Percentiles rank a stretch among this genome's conserved stretches.
Evolutionary conservation across 2,888 invertebrate species (phyloP).

Genomic region (Choristoneura rosaceana): DNA sequence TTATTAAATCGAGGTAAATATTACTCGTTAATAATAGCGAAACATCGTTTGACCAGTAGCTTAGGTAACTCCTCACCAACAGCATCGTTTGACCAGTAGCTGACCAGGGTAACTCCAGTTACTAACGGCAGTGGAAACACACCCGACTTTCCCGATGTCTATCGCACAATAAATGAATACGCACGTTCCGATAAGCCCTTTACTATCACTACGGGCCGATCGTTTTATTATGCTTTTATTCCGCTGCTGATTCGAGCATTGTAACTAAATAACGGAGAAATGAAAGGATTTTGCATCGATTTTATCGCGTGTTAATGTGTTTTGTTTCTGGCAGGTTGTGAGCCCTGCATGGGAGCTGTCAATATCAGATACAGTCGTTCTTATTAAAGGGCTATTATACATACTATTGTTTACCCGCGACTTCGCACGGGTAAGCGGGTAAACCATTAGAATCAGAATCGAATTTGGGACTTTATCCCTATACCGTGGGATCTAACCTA

Average conservation of each 20-base stretch:
- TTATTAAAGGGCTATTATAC: no score
- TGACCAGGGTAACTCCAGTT: neutral
- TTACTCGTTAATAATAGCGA: no score
- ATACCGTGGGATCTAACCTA: no score
- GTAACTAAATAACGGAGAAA: neutral
- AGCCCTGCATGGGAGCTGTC: neutral
- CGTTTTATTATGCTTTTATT: conserved; percentile 3
- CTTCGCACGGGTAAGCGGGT: no score
- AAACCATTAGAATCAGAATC: no score
- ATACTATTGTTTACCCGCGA: no score
- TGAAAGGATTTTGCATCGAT: neutral
- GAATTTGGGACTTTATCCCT: no score
- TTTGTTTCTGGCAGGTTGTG: neutral
- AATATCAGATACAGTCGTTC: no score
- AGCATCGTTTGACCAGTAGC: no score
- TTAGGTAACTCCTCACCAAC: no score
- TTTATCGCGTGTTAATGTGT: neutral
- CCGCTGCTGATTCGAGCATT: neutral
- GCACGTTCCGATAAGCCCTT: conserved; percentile 32
- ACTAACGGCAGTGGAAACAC: conserved; percentile 23
- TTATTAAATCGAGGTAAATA: no score
- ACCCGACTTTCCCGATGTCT: conserved; percentile 35
- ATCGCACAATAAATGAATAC: conserved; percentile 31
- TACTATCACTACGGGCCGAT: neutral
- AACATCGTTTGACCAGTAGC: no score